These are phyloP conservation scores for Dryadula phaetusa DNA, from an alignment of 2,888 invertebrate species.

Conservation along the genomic window DNA sequence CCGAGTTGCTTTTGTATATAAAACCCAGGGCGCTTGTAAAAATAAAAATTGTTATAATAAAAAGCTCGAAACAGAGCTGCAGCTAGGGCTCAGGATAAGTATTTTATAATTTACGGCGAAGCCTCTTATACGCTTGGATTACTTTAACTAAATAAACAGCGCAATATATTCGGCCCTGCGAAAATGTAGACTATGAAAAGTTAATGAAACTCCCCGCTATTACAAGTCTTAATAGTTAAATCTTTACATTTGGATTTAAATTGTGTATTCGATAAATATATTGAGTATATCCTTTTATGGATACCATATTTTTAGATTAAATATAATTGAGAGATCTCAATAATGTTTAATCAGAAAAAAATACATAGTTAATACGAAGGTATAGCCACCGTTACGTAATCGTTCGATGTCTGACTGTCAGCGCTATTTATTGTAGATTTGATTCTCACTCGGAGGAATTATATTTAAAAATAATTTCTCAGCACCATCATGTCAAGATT, in stretches of 20 bases:
- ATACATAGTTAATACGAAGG: too few relatives aligned
- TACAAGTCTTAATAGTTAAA: background rate
- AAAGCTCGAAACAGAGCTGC: slow-evolving; percentile 4
- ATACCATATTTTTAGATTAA: too few relatives aligned
- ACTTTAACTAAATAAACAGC: slow-evolving; percentile 20
- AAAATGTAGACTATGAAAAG: background rate
- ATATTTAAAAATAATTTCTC: too few relatives aligned
- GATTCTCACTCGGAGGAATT: too few relatives aligned
- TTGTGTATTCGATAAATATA: background rate
- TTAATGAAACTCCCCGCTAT: background rate
- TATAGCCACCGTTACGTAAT: too few relatives aligned
- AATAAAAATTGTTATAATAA: slow-evolving; percentile 18
- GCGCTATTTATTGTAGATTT: too few relatives aligned
- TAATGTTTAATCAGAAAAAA: too few relatives aligned
- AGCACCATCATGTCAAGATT: too few relatives aligned
- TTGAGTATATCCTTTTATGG: too few relatives aligned
- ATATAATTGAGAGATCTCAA: too few relatives aligned
- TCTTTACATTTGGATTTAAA: background rate
- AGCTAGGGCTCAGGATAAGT: slow-evolving; percentile 18
- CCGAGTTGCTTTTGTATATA: background rate
- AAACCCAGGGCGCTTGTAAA: slow-evolving; percentile 1
- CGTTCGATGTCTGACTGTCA: too few relatives aligned
- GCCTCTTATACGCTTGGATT: slow-evolving; percentile 25
- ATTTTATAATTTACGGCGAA: slow-evolving; percentile 24
- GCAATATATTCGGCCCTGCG: background rate